Evolutionary conservation across 2,797 vertebrate genomes (phyloP), one percentile per base, ranked within the genome.

Genomic region (Parotocinclus haroldoi): DNA sequence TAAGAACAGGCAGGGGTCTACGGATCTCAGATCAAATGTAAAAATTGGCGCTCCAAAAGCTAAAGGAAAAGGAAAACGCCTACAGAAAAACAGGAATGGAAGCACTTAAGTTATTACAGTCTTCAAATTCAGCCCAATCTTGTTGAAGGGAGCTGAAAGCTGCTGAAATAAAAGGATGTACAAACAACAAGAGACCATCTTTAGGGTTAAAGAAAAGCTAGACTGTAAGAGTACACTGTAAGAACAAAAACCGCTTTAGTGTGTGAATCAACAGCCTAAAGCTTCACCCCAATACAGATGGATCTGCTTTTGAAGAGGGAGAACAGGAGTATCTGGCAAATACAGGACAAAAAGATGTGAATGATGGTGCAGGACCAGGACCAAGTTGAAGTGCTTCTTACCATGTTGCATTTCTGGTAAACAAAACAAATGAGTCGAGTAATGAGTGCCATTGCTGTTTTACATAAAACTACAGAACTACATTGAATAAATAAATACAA

Each of bases 131-230:
- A 27, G 7, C 10, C 27, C 49, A 40, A 19, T 36, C 61, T 60
- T 38, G 37, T 38, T 19, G 7, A 40, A 42, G 13, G 27, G 12
- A n/a, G 49, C 54, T 53, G n/a, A 44, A 58, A 59, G 18, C 17
- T 44, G 56, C 55, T 50, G 38, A 58, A 50, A 12, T 54, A 19
- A 63, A 69, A 53, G 36, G 9, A 50, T 58, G 46, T 51, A 17
- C 38, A 64, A 54, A 48, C 58, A 51, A 27, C 27, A 50, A 49
- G 63, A 63, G 61, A 13, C 10, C 0, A 7, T n/a, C 36, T 45
- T 40, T 27, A 17, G 45, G 51, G 58, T 49, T 36, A 27, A 42
- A 42, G 1, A 3, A 51, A 46, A 38, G n/a, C 17, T 12, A 18
- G 12, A 19, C 36, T 16, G 19, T 27, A 27, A 17, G 38, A 51